A percentile compares a stretch with the other conserved stretches of the same genome.
These are phyloP conservation scores for Phoenoteleia sp. DNA, from an alignment of 2,888 invertebrate species.

Conservation along the genomic window DNA sequence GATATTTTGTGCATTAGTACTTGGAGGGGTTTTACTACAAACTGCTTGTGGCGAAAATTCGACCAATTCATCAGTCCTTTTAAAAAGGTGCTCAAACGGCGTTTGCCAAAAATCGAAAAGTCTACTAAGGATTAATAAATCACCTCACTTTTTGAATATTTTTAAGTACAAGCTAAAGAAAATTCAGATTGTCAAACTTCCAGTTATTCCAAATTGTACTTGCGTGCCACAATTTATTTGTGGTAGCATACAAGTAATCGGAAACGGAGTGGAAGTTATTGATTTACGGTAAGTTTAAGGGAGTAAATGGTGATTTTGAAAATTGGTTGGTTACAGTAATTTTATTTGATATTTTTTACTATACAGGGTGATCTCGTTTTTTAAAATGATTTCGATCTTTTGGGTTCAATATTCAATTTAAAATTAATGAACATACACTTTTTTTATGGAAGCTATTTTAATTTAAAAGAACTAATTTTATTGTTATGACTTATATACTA, in stretches of 20 bases:
- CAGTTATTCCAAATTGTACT: constrained; percentile 87
- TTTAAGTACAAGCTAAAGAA: constrained; percentile 57
- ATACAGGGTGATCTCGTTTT: constrained; percentile 27
- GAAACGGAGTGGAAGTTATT: constrained; percentile 91
- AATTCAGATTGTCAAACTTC: constrained; percentile 23
- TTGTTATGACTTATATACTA: too few relatives aligned
- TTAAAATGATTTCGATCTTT: constrained; percentile 33
- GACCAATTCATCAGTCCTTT: constrained; percentile 18
- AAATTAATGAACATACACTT: too few relatives aligned
- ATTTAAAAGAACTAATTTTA: too few relatives aligned
- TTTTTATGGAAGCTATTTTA: too few relatives aligned
- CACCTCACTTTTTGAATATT: constrained; percentile 41
- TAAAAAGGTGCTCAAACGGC: constrained; percentile 43
- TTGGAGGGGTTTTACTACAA: constrained; percentile 2
- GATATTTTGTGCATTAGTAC: not conserved
- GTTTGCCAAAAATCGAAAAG: constrained; percentile 37
- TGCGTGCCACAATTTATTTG: constrained; percentile 94
- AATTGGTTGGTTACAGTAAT: not conserved
- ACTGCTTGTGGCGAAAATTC: not conserved
- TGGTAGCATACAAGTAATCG: constrained; percentile 89
- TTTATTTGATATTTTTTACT: not conserved
- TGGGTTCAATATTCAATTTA: too few relatives aligned
- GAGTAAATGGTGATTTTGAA: not conserved
- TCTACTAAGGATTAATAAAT: constrained; percentile 25
- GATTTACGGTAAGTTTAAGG: constrained; percentile 89